These are phyloP conservation scores for Sturnus vulgaris DNA, from an alignment of 2,113 vertebrate species.

Conservation along the genomic window DNA sequence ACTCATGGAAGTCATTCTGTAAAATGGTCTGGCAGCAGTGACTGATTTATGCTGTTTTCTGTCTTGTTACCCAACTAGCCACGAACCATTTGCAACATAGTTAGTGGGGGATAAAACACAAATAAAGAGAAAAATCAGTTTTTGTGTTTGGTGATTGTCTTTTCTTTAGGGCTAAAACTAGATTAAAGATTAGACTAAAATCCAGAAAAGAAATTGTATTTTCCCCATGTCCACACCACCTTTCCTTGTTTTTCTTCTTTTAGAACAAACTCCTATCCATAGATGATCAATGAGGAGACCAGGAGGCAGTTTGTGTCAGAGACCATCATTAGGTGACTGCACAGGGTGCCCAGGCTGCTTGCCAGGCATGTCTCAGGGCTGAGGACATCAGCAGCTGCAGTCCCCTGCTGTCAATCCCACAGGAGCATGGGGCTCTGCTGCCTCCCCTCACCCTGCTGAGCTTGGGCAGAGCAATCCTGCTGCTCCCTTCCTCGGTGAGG, in stretches of 20 bases:
- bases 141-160: background rate
- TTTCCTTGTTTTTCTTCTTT: background rate
- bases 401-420: background rate
- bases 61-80: background rate
- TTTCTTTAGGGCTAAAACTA: background rate
- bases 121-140: background rate
- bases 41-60: background rate
- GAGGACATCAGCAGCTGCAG: background rate
- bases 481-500: rapidly evolving
- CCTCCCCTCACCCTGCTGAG: background rate
- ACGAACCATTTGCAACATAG: background rate
- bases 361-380: rapidly evolving
- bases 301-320: background rate
- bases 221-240: background rate
- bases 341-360: background rate
- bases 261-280: background rate
- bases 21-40: background rate
- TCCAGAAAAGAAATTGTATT: background rate
- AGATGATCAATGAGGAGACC: background rate
- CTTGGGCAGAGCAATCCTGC: background rate
- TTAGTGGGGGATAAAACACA: background rate
- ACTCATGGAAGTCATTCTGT: background rate
- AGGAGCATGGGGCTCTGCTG: background rate
- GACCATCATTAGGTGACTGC: background rate
- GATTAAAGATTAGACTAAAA: background rate